Percentiles rank a stretch among this genome's conserved stretches.
These are phyloP conservation scores for Temnothorax rugatulus DNA, from an alignment of 2,888 invertebrate species.

Conservation along the genomic window DNA sequence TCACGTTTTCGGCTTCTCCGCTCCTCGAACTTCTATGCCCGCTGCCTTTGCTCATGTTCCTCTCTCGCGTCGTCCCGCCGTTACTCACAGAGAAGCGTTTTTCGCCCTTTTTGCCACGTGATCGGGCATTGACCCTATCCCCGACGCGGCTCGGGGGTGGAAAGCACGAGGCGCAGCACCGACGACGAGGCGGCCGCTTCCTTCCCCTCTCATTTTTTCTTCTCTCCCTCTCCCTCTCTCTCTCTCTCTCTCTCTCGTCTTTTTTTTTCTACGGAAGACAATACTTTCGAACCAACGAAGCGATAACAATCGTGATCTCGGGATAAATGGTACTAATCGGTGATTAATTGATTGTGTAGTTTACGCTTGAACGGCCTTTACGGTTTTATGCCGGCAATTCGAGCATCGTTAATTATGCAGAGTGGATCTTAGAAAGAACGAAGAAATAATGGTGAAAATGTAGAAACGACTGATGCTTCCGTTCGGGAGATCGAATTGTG, in stretches of 20 bases:
- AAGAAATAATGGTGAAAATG: constrained; percentile 24
- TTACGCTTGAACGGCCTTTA: constrained; percentile 47
- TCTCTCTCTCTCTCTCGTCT: background rate
- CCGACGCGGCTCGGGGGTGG: constrained; percentile 72
- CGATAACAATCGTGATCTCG: constrained; percentile 57
- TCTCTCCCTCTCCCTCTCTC: background rate
- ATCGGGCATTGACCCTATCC: constrained; percentile 76
- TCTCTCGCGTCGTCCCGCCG: constrained; percentile 18
- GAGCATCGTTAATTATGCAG: constrained; percentile 53
- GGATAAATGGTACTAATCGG: constrained; percentile 58
- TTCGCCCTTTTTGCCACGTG: constrained; percentile 77
- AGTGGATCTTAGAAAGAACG: constrained; percentile 34
- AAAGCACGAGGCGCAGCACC: constrained; percentile 69
- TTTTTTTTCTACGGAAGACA: constrained; percentile 45
- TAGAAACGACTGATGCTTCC: background rate
- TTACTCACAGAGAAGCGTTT: constrained; percentile 69
- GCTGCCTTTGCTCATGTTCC: constrained; percentile 52
- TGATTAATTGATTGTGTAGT: constrained; percentile 59
- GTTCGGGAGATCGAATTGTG: background rate
- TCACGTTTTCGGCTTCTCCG: constrained; percentile 71
- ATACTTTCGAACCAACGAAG: constrained; percentile 57
- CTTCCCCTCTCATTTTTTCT: constrained; percentile 46
- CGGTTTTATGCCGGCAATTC: constrained; percentile 46
- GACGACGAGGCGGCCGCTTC: constrained; percentile 74
- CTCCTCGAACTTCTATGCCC: constrained; percentile 59